Evolutionary conservation across 2,113 vertebrate species (phyloP), one percentile per base, ranked within the genome.

Genomic region (Petrocephalus microphthalmus): DNA sequence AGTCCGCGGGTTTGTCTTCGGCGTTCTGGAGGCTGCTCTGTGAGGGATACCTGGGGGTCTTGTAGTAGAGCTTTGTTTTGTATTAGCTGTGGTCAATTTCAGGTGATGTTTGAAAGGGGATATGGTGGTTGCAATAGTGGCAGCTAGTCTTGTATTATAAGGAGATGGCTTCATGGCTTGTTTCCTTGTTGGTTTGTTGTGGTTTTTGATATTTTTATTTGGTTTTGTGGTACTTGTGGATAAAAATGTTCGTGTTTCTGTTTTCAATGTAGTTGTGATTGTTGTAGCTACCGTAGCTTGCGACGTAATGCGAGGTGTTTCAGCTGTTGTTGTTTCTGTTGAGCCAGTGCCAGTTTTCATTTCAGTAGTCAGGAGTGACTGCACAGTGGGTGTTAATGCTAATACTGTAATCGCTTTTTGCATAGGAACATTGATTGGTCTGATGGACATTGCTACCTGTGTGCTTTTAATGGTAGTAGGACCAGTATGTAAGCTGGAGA

Each of bases 131-230:
- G 56, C 29, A 47, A 67, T 37, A 6, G 3, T 29, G 13, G 78
- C 85, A 42, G 3, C 86, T 82, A 1, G 45, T 81, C 57, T 85
- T 33, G n/a, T 11, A 67, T 0, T 22, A 47, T 91, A 52, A 60
- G 67, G 87, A 22, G 60, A 64, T 49, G 89, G 85, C 60, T 93
- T 94, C 19, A 87, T n/a, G 47, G 91, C 93, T 6, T 86, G 86
- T 78, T 93, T 94, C 90, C 92, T 94, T 74, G 64, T 3, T 0
- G 89, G 52, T 91, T 93, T 94, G 54, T 90, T 92, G 86, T 81
- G 93, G 78, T 94, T 95, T 90, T 91, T 94, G 71, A 7, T 91
- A 17, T 71, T 87, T 90, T 90, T 92, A 89, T 90, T 91, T 20
- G 85, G 54, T 87, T 91, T 90, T 93, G 71, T 20, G 91, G 0